These are phyloP conservation scores for Vanacampus margaritifer DNA, from an alignment of 2,113 vertebrate species.

Conservation along the genomic window DNA sequence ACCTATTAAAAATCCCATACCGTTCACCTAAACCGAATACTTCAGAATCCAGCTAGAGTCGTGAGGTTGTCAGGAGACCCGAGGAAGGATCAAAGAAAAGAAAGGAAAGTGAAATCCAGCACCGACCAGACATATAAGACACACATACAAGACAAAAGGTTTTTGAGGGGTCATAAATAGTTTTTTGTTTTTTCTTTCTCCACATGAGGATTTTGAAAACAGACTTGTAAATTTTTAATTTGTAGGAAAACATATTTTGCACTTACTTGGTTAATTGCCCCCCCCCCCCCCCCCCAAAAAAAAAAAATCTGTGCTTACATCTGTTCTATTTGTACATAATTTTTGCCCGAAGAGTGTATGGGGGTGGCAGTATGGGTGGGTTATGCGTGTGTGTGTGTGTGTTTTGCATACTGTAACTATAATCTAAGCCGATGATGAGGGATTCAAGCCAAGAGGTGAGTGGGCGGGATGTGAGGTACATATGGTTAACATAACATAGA, in stretches of 20 bases:
- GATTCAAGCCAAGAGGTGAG: background rate
- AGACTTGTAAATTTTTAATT: background rate
- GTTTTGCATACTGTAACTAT: background rate
- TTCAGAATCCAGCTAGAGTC: no score
- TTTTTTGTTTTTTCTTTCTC: background rate
- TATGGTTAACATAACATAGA: background rate
- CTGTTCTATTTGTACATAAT: background rate
- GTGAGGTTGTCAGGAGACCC: no score
- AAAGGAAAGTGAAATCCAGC: no score
- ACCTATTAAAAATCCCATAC: no score
- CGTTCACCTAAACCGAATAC: no score
- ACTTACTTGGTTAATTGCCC: background rate
- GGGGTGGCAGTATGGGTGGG: background rate
- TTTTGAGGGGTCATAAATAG: no score
- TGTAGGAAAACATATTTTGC: background rate
- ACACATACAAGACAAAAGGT: no score
- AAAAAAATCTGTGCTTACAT: background rate
- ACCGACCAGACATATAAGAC: no score
- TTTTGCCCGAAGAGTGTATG: background rate
- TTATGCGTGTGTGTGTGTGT: background rate
- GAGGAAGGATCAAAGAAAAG: no score
- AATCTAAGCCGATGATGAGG: conserved; percentile 1
- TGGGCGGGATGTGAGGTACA: background rate
- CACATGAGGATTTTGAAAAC: background rate
- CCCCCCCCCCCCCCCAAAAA: no score